phyloP scores from a whole-genome alignment of 2,888 invertebrate genomes.

The Meta bourneti region DNA sequence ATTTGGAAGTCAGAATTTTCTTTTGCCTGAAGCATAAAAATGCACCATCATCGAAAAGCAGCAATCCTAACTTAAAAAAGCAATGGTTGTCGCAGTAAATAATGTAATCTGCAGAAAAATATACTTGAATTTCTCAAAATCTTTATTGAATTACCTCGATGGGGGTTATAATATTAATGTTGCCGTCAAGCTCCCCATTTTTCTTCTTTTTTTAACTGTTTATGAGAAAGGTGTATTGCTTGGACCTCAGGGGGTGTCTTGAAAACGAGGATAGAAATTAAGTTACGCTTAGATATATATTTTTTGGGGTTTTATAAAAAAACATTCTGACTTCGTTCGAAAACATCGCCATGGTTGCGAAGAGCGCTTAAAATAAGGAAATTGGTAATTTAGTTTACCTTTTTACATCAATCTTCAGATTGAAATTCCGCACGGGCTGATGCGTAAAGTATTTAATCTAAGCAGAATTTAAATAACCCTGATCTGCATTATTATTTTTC shows the following conservation, averaged over 20 bases:
- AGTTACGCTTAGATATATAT: neutral
- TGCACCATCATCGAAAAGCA: neutral
- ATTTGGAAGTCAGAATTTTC: neutral
- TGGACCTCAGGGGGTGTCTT: neutral
- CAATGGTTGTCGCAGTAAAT: neutral
- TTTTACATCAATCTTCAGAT: no score
- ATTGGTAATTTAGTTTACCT: neutral
- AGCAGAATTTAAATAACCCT: no score
- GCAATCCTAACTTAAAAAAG: neutral
- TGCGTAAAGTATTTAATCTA: no score
- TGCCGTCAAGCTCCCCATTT: neutral
- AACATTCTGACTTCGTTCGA: neutral
- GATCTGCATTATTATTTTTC: no score
- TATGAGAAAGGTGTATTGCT: neutral
- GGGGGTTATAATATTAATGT: neutral
- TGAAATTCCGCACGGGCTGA: no score
- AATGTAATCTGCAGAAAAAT: neutral
- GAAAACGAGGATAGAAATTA: neutral
- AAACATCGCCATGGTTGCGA: neutral
- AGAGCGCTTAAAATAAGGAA: neutral
- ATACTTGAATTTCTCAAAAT: conserved; percentile 17
- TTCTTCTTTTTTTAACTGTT: neutral
- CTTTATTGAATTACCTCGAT: conserved; percentile 16
- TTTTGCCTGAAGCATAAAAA: neutral
- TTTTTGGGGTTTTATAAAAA: neutral